Conservation (phyloP, 1,140 invertebrate species). For the Pseudobourletiella spinata region DNA sequence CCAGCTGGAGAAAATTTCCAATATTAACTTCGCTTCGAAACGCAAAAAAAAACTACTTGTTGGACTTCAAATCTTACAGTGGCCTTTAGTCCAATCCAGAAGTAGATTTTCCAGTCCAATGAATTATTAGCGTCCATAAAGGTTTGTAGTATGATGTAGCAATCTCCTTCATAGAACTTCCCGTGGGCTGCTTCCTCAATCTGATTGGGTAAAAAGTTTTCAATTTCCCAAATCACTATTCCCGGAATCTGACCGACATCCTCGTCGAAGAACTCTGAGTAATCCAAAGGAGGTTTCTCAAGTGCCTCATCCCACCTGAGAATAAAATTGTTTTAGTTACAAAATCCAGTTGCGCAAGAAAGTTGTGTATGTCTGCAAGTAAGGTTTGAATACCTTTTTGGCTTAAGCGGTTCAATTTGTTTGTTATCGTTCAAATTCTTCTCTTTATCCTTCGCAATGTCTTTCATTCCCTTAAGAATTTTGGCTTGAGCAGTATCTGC, state of each 20-base stretch:
- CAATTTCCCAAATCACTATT: constrained; percentile 92
- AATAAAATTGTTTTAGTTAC: constrained; percentile 21
- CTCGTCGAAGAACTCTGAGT: constrained; percentile 93
- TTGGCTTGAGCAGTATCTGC: constrained; percentile 88
- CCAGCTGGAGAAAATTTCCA: constrained; percentile 69
- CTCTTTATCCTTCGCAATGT: constrained; percentile 85
- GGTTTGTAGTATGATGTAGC: constrained; percentile 95
- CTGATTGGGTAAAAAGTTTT: constrained; percentile 95
- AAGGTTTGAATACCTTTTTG: constrained; percentile 30
- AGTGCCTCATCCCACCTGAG: constrained; percentile 82
- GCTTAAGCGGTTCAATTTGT: constrained; percentile 53
- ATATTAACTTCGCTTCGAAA: too few species aligned
- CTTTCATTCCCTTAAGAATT: constrained; percentile 95
- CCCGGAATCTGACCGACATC: constrained; percentile 87
- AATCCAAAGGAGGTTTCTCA: constrained; percentile 93
- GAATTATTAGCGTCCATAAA: constrained; percentile 68
- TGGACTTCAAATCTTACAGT: constrained; percentile 63
- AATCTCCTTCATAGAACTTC: constrained; percentile 98
- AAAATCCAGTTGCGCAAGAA: too few species aligned
- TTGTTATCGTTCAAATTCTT: constrained; percentile 51
- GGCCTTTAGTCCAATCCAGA: constrained; percentile 96
- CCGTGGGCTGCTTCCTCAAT: constrained; percentile 84
- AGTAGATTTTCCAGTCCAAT: constrained; percentile 91
- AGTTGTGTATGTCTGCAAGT: too few species aligned
- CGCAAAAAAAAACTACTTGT: too few species aligned